These are phyloP conservation scores for Noctua janthina DNA, from an alignment of 2,888 invertebrate species.

Conservation along the genomic window DNA sequence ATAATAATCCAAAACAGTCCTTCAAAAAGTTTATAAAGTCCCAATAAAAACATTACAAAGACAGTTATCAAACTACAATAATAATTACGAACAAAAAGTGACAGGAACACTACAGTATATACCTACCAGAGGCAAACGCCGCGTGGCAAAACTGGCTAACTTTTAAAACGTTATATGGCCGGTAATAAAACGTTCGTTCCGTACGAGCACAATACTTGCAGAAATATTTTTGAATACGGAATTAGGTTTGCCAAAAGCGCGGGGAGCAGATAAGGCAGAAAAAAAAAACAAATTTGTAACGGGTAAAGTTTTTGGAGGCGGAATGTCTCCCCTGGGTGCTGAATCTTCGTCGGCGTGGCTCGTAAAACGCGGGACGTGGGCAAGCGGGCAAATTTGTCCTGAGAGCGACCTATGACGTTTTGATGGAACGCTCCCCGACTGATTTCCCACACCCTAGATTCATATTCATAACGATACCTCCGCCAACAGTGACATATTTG, in stretches of 20 bases:
- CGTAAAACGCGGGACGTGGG: conserved; percentile 90
- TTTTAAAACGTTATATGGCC: conserved; percentile 90
- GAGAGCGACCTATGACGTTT: conserved; percentile 90
- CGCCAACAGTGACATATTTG: conserved; percentile 80
- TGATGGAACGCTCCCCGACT: conserved; percentile 89
- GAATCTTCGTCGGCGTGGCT: conserved; percentile 90
- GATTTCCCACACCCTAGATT: conserved; percentile 88
- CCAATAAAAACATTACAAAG: conserved; percentile 75
- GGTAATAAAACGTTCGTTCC: conserved; percentile 89
- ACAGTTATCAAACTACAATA: conserved; percentile 85
- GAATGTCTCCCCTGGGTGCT: conserved; percentile 90
- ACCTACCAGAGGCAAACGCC: conserved; percentile 74
- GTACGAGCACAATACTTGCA: conserved; percentile 90
- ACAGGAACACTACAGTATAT: conserved; percentile 74
- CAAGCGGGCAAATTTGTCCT: conserved; percentile 90
- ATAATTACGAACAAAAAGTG: conserved; percentile 84
- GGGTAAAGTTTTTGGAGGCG: conserved; percentile 91
- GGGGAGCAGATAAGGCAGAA: conserved; percentile 90
- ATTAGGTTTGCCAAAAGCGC: conserved; percentile 90
- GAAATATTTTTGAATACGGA: conserved; percentile 91
- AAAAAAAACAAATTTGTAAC: conserved; percentile 91
- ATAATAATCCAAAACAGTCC: conserved; percentile 61
- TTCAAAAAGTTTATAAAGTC: conserved; percentile 76
- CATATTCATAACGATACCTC: conserved; percentile 89
- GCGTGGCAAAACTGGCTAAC: conserved; percentile 86